A percentile compares a stretch with the other conserved stretches of the same genome.
phyloP scores from a whole-genome alignment of 2,888 invertebrate genomes.

The Eremobia ochroleuca region DNA sequence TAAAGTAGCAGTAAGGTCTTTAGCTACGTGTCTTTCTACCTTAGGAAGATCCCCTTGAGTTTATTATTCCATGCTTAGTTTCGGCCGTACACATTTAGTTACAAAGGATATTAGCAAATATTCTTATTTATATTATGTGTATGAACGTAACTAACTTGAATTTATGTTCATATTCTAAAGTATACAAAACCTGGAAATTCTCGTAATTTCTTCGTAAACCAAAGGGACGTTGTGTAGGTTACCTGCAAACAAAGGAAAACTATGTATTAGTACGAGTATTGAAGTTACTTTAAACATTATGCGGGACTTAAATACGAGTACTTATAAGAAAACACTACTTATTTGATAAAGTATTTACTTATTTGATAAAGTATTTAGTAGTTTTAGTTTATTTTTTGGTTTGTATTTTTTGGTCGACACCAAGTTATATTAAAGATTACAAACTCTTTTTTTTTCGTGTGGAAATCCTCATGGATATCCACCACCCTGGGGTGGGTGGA shows the following conservation, averaged over 20 bases:
- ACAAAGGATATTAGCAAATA: too few species aligned
- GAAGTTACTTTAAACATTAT: not conserved
- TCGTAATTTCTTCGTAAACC: not conserved
- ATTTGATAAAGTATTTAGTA: too few species aligned
- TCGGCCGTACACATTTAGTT: too few species aligned
- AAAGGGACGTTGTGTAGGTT: conserved; percentile 12
- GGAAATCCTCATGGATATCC: too few species aligned
- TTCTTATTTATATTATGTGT: not conserved
- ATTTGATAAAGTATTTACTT: not conserved
- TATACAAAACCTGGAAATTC: conserved; percentile 18
- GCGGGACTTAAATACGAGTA: not conserved
- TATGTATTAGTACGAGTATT: conserved; percentile 33
- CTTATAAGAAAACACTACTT: not conserved
- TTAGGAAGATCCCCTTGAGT: too few species aligned
- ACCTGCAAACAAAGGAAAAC: conserved; percentile 58
- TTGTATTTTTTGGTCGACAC: too few species aligned
- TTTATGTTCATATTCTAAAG: not conserved
- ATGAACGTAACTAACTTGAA: not conserved
- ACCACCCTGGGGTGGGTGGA: too few species aligned
- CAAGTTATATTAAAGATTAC: too few species aligned
- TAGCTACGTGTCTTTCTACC: not conserved
- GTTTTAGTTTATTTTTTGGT: too few species aligned
- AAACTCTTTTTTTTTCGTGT: too few species aligned
- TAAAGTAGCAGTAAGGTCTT: not conserved
- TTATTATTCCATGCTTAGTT: too few species aligned